Evolutionary conservation across 2,113 vertebrate genomes (phyloP).

Genomic region (Mirza zaza): DNA sequence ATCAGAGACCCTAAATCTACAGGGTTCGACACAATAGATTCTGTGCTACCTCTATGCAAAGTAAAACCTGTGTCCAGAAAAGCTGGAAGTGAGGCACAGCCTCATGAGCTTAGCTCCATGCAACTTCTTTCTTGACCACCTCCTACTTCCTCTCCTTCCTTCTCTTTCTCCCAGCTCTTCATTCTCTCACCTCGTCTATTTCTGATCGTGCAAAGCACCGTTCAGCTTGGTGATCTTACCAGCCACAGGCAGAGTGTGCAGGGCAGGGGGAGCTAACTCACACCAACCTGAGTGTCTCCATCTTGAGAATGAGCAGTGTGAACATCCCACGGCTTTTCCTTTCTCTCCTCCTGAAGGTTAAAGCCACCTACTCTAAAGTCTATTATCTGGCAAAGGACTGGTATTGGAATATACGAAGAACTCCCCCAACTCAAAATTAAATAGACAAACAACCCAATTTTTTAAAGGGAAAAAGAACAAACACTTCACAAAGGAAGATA

Average conservation of each 20-base stretch:
- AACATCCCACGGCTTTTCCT: background rate
- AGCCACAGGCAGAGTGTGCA: fast-evolving
- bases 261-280: fast-evolving
- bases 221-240: no score
- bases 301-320: background rate
- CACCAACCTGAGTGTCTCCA: background rate
- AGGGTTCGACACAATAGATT: background rate
- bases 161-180: no score
- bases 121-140: fast-evolving
- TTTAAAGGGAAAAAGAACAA: background rate
- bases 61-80: background rate
- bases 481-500: background rate
- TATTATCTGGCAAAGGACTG: background rate
- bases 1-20: background rate
- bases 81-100: fast-evolving
- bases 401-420: background rate
- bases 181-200: background rate
- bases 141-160: background rate
- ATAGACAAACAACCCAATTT: background rate
- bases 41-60: background rate
- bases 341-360: background rate
- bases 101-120: background rate
- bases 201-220: background rate
- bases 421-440: background rate
- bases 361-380: background rate